Evolutionary conservation across 1,140 invertebrate genomes (phyloP).

Genomic region (Rhagoletis pomonella): DNA sequence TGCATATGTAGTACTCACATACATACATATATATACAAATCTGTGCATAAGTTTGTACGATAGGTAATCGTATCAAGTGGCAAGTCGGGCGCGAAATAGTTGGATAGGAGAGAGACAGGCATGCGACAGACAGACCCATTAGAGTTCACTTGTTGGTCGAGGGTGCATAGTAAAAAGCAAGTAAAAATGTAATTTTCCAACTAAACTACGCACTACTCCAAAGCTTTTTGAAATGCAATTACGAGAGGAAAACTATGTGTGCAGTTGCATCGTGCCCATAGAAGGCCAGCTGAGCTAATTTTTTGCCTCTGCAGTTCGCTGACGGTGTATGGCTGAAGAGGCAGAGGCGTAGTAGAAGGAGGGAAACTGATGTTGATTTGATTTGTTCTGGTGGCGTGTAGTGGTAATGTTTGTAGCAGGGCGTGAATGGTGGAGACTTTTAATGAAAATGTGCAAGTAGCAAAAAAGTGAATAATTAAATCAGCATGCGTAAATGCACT

Average conservation of each 20-base stretch:
- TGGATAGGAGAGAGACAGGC: neutral
- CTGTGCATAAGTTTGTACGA: neutral
- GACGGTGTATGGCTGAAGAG: neutral
- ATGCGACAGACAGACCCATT: slow-evolving; percentile 2
- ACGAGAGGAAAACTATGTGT: neutral
- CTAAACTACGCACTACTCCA: neutral
- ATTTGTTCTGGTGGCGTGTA: neutral
- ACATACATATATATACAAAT: neutral
- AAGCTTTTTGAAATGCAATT: slow-evolving; percentile 30
- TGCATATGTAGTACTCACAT: neutral
- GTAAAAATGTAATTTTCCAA: slow-evolving; percentile 6
- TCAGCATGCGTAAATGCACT: slow-evolving; percentile 28
- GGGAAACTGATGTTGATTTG: neutral
- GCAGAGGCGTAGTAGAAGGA: neutral
- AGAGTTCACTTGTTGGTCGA: neutral
- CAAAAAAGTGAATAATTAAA: slow-evolving; percentile 45
- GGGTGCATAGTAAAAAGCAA: slow-evolving; percentile 19
- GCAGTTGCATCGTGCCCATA: neutral
- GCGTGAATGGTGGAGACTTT: slow-evolving; percentile 2
- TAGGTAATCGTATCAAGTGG: neutral
- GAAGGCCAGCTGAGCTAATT: slow-evolving; percentile 33
- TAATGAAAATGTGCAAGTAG: slow-evolving; percentile 38
- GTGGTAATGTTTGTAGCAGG: neutral
- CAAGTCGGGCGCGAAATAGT: neutral
- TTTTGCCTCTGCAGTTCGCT: neutral